Conservation (phyloP, 2,113 vertebrate species). For the Gadus macrocephalus region DNA sequence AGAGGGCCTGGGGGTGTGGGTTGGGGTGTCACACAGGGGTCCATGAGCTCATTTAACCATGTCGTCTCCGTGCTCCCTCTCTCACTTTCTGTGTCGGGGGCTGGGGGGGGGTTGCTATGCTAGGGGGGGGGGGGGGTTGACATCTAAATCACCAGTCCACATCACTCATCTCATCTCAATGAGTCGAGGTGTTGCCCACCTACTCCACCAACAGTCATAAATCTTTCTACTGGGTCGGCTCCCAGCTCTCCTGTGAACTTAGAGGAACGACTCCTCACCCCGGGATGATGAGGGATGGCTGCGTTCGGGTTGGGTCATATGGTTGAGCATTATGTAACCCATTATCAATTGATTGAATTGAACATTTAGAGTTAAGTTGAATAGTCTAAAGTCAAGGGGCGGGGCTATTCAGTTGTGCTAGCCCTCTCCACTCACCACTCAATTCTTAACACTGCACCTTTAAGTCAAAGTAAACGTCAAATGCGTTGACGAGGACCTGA, state of each 20-base stretch:
- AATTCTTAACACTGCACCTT: not conserved
- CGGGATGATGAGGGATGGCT: too few species aligned
- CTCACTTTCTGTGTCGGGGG: conserved; percentile 49
- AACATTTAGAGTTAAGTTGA: too few species aligned
- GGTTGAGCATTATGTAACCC: too few species aligned
- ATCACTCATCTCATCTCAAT: conserved; percentile 63
- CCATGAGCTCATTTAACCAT: conserved; percentile 49
- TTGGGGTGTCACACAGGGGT: conserved; percentile 53
- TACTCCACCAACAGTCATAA: conserved; percentile 58
- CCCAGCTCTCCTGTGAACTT: conserved; percentile 47
- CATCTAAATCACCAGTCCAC: conserved; percentile 43
- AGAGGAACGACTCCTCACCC: too few species aligned
- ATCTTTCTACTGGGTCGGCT: conserved; percentile 44
- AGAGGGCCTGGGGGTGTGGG: conserved; percentile 50
- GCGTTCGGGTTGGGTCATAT: too few species aligned
- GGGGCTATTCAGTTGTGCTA: too few species aligned
- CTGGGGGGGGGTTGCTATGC: too few species aligned
- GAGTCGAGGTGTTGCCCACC: conserved; percentile 39
- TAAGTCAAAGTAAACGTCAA: not conserved
- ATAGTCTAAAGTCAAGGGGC: too few species aligned
- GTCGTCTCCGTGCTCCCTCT: conserved; percentile 40
- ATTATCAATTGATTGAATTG: too few species aligned
- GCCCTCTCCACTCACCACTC: not conserved
- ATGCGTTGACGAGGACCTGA: not conserved
- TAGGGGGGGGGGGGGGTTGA: too few species aligned